These are phyloP conservation scores for Holothuria glaberrima DNA, from an alignment of 35 echinoderm and acorn worm genomes.

Conservation along the genomic window DNA sequence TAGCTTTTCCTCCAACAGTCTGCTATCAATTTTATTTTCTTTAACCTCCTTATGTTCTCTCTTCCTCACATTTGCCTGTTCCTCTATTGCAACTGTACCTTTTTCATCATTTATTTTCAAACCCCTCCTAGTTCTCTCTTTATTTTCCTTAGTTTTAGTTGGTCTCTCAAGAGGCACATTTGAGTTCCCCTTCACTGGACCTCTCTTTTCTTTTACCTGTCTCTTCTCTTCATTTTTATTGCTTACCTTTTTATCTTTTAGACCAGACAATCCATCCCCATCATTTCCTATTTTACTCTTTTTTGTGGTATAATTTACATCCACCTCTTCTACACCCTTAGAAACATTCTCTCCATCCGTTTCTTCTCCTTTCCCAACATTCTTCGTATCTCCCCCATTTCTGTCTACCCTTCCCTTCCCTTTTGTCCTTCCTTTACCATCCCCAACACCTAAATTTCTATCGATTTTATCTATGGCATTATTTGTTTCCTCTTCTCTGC, in stretches of 20 bases:
- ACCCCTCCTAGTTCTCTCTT: slow-evolving; percentile 41
- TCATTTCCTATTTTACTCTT: slow-evolving; percentile 60
- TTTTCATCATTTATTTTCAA: slow-evolving; percentile 40
- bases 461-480: not conserved
- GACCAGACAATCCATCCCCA: slow-evolving; percentile 3
- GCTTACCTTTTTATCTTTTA: slow-evolving; percentile 56
- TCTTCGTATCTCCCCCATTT: slow-evolving; percentile 58
- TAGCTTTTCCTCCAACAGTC: not conserved
- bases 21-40: not conserved
- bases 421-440: slow-evolving; percentile 50
- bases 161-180: slow-evolving; percentile 18
- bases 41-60: not conserved
- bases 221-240: slow-evolving; percentile 62
- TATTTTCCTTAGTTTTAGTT: slow-evolving; percentile 43
- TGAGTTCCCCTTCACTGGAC: not conserved
- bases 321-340: slow-evolving; percentile 9
- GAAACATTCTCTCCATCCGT: not conserved
- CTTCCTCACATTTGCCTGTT: not conserved
- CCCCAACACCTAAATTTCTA: slow-evolving; percentile 25
- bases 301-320: slow-evolving; percentile 11
- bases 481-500: slow-evolving; percentile 42
- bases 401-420: slow-evolving; percentile 34
- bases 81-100: slow-evolving; percentile 24
- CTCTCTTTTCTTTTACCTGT: slow-evolving; percentile 5
- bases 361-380: slow-evolving; percentile 46